These are phyloP conservation scores for Regulus satrapa DNA, from an alignment of 2,113 vertebrate genomes.

Conservation along the genomic window DNA sequence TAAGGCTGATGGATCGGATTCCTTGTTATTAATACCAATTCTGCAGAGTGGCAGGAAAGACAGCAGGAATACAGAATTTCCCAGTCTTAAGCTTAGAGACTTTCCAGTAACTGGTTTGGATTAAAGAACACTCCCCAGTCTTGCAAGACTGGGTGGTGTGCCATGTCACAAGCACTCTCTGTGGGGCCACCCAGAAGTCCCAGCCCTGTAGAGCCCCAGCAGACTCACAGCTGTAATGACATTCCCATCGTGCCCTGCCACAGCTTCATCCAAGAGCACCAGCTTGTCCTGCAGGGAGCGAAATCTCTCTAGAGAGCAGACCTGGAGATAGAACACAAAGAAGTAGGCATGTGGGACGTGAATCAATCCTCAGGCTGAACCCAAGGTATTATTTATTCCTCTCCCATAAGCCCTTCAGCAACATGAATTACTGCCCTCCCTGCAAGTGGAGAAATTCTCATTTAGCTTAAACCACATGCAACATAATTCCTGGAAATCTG, in stretches of 20 bases:
- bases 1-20: background rate
- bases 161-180: background rate
- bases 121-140: background rate
- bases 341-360: background rate
- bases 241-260: constrained; percentile 86
- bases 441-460: background rate
- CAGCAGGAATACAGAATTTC: background rate
- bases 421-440: background rate
- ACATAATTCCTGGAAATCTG: background rate
- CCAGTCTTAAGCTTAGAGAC: background rate
- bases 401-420: background rate
- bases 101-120: background rate
- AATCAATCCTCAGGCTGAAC: background rate
- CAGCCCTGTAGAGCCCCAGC: background rate
- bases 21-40: background rate
- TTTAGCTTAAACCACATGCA: background rate
- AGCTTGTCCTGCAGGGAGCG: constrained; percentile 91
- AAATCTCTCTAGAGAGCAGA: constrained; percentile 87
- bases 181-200: background rate
- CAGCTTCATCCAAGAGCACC: constrained; percentile 85
- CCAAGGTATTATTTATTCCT: background rate
- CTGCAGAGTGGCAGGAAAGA: background rate
- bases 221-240: constrained; percentile 89
- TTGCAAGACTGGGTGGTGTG: background rate
- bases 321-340: constrained; percentile 50